These are phyloP conservation scores for Odontesthes bonariensis DNA, from an alignment of 2,113 vertebrate species.

Conservation along the genomic window DNA sequence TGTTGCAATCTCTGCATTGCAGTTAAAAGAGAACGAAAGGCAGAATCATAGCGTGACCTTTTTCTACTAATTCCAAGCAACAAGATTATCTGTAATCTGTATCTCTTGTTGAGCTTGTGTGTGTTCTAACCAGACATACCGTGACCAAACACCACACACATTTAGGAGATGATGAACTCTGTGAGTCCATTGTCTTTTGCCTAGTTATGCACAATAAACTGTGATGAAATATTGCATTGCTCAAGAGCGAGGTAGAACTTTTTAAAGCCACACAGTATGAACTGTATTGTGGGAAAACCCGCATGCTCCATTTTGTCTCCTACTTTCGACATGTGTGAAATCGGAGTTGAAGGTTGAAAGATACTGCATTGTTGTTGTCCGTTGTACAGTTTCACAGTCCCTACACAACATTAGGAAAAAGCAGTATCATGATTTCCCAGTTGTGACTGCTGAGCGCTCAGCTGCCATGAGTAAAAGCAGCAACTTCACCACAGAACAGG, in stretches of 20 bases:
- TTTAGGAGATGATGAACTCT: no score
- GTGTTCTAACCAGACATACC: no score
- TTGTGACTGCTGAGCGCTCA: conserved; percentile 26
- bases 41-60: not conserved
- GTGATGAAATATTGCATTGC: no score
- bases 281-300: no score
- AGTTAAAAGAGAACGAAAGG: not conserved
- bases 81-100: no score
- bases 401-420: not conserved
- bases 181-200: not conserved
- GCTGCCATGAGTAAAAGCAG: conserved; percentile 35
- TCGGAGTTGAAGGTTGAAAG: not conserved
- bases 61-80: no score
- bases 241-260: no score
- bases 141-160: no score
- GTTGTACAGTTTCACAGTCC: not conserved
- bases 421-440: not conserved
- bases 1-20: not conserved
- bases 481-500: conserved; percentile 32
- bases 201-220: no score
- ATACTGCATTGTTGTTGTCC: not conserved
- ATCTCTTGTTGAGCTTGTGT: no score
- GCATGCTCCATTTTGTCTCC: no score
- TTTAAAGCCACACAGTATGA: no score
- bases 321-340: not conserved